A percentile compares a stretch with the other conserved stretches of the same genome.
phyloP scores from a whole-genome alignment of 2,113 vertebrate genomes.

The Asarcornis scutulata region DNA sequence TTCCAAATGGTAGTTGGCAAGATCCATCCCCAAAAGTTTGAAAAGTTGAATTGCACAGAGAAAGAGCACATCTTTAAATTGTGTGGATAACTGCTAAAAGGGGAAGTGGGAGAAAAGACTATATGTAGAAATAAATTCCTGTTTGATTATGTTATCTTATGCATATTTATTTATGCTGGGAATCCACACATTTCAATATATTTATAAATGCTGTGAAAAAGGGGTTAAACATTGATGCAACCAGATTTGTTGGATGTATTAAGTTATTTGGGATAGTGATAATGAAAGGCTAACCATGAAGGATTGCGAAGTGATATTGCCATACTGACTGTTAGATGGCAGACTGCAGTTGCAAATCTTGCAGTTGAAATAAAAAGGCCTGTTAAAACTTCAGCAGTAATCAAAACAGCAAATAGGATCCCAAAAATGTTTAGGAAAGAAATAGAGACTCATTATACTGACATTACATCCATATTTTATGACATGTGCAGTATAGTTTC shows the following conservation, averaged over 20 bases:
- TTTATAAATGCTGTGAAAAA: neutral
- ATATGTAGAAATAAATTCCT: neutral
- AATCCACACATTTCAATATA: fast-evolving
- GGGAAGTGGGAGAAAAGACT: neutral
- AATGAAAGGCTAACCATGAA: neutral
- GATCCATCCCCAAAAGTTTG: neutral
- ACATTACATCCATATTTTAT: neutral
- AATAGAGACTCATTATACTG: neutral
- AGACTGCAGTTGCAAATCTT: neutral
- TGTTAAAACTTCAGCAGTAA: neutral
- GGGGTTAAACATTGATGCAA: neutral
- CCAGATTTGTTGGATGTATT: neutral
- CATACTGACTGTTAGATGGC: neutral
- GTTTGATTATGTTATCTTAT: neutral
- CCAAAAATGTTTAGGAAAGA: neutral
- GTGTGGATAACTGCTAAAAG: neutral
- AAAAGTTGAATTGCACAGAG: neutral
- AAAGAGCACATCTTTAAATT: neutral
- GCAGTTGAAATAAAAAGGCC: neutral
- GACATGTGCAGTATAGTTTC: neutral
- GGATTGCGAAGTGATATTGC: neutral
- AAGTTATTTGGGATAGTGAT: neutral
- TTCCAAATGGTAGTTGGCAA: neutral
- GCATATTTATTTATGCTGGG: neutral
- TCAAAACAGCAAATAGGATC: neutral